These are phyloP conservation scores for Terebella lapidaria DNA, from an alignment of 2,888 invertebrate genomes.

Conservation along the genomic window DNA sequence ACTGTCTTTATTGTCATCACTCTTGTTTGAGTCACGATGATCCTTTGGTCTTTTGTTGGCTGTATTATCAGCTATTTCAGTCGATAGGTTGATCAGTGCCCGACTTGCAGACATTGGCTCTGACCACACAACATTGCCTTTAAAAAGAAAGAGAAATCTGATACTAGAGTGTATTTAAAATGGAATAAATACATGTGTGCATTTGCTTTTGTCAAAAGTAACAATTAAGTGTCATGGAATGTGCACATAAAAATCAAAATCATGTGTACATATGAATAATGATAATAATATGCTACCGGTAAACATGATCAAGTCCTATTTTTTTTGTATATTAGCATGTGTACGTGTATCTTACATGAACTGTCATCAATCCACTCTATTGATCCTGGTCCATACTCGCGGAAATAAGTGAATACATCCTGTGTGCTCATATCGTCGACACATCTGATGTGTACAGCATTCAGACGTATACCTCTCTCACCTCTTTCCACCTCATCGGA, in stretches of 20 bases:
- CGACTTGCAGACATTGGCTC: slow-evolving; percentile 50
- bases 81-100: slow-evolving; percentile 4
- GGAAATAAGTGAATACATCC: slow-evolving; percentile 75
- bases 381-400: slow-evolving; percentile 69
- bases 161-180: no score
- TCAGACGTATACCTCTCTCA: slow-evolving; percentile 9
- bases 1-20: slow-evolving; percentile 14
- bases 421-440: slow-evolving; percentile 70
- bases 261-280: no score
- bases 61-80: no score
- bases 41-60: no score
- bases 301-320: no score
- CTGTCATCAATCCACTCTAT: slow-evolving; percentile 78
- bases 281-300: no score
- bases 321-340: no score
- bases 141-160: not conserved
- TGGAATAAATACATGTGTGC: not conserved
- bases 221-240: not conserved
- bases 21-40: no score
- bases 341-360: slow-evolving; percentile 61
- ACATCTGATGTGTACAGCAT: slow-evolving; percentile 69
- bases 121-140: slow-evolving; percentile 66
- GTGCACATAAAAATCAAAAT: not conserved
- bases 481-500: not conserved
- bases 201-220: not conserved